Evolutionary conservation across 1,140 invertebrate species (phyloP).

Genomic region (Theocolax elegans): DNA sequence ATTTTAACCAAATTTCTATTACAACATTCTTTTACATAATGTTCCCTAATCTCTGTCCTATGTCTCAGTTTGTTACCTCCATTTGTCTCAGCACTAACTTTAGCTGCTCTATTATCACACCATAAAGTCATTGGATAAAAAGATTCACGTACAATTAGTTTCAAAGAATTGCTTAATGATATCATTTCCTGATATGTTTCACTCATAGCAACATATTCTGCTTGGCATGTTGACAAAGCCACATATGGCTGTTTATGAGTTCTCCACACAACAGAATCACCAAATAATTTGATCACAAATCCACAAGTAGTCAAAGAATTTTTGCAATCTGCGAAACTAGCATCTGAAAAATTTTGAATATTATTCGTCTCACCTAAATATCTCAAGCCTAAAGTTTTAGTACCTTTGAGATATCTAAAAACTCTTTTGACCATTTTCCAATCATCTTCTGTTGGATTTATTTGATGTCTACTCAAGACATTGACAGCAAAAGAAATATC

Average conservation of each 20-base stretch:
- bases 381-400: slow-evolving; percentile 9
- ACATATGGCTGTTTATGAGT: slow-evolving; percentile 27
- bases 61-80: slow-evolving; percentile 24
- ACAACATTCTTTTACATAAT: slow-evolving; percentile 36
- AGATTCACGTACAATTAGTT: no score
- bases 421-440: slow-evolving; percentile 26
- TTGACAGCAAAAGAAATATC: slow-evolving; percentile 60
- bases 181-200: no score
- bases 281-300: no score
- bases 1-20: not conserved
- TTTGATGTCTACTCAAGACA: slow-evolving; percentile 39
- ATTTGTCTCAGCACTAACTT: slow-evolving; percentile 17
- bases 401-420: slow-evolving; percentile 8
- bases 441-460: slow-evolving; percentile 13
- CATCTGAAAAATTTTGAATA: slow-evolving; percentile 20
- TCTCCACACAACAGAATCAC: no score
- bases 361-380: not conserved
- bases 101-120: slow-evolving; percentile 32
- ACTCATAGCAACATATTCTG: slow-evolving; percentile 40
- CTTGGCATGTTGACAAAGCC: slow-evolving; percentile 32
- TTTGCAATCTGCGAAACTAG: slow-evolving; percentile 33
- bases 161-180: slow-evolving; percentile 20
- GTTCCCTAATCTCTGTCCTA: slow-evolving; percentile 29
- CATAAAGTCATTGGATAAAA: slow-evolving; percentile 8
- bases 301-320: slow-evolving; percentile 13